These are phyloP conservation scores for Dolichallabes microphthalmus DNA, from an alignment of 2,113 vertebrate species.

Conservation along the genomic window DNA sequence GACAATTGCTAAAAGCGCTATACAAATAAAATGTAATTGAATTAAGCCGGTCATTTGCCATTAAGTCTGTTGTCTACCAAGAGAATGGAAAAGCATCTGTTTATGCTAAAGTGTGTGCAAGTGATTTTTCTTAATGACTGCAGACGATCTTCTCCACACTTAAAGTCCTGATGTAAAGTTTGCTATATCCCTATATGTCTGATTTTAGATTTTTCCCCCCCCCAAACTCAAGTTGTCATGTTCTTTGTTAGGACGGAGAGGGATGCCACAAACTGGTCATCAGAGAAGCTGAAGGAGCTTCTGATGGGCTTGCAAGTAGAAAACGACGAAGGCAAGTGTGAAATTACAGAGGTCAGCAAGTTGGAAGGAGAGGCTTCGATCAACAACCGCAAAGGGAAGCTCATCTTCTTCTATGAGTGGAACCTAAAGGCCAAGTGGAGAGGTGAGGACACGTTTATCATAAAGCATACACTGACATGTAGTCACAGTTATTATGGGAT, in stretches of 20 bases:
- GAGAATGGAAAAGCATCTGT: not conserved
- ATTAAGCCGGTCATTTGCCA: too few relatives aligned
- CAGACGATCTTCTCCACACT: too few relatives aligned
- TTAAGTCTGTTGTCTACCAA: not conserved
- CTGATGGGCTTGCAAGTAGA: constrained; percentile 82
- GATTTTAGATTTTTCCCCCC: not conserved
- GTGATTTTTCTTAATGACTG: not conserved
- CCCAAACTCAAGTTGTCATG: not conserved
- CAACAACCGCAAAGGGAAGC: constrained; percentile 97
- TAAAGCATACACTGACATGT: not conserved
- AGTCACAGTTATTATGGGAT: not conserved
- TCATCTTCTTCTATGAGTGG: constrained; percentile 98
- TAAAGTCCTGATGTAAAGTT: not conserved
- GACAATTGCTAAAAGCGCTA: too few relatives aligned
- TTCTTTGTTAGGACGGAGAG: constrained; percentile 86
- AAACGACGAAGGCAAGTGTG: constrained; percentile 82
- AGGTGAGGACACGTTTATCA: constrained; percentile 69
- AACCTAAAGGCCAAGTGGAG: constrained; percentile 86
- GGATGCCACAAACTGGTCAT: constrained; percentile 94
- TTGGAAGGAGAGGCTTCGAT: constrained; percentile 94
- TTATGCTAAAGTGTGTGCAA: not conserved
- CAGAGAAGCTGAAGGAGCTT: constrained; percentile 86
- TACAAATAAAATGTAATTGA: too few relatives aligned
- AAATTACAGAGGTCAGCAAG: constrained; percentile 90
- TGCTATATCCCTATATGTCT: not conserved